Evolutionary conservation across 92 coral and sea anemone species (phyloP).

Genomic region (Porites evermanni): DNA sequence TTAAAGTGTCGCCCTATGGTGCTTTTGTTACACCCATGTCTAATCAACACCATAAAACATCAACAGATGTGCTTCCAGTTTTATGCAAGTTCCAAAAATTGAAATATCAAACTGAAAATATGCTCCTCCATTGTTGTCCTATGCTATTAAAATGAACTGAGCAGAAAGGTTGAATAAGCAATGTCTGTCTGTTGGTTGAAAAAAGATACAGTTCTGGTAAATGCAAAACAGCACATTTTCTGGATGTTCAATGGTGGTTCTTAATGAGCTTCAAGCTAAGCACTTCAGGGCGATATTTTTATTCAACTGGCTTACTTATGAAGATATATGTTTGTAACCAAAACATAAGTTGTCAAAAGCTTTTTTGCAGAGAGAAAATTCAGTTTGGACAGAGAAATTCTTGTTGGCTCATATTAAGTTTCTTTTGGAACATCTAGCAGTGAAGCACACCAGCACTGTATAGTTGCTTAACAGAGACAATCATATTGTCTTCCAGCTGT

Average conservation of each 20-base stretch:
- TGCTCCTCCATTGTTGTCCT: neutral
- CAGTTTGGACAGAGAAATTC: constrained; percentile 10
- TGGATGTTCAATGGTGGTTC: neutral
- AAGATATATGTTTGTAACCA: neutral
- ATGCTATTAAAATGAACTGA: neutral
- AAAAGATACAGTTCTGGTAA: neutral
- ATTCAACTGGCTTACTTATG: neutral
- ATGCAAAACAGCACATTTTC: neutral
- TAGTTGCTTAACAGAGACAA: constrained; percentile 36
- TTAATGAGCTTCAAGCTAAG: neutral
- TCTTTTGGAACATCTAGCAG: neutral
- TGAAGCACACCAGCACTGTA: constrained; percentile 7
- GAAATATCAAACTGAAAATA: no score
- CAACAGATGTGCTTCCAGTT: neutral
- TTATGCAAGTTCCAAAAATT: neutral
- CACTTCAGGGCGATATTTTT: constrained; percentile 1
- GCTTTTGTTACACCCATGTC: neutral
- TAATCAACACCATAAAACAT: neutral
- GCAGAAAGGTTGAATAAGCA: neutral
- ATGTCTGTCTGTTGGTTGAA: neutral
- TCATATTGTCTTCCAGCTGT: constrained; percentile 60
- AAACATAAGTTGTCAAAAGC: neutral
- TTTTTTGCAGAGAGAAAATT: neutral
- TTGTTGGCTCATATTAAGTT: neutral
- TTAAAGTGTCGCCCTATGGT: neutral